phyloP scores from a whole-genome alignment of 2,888 invertebrate species.

The Lagria hirta region DNA sequence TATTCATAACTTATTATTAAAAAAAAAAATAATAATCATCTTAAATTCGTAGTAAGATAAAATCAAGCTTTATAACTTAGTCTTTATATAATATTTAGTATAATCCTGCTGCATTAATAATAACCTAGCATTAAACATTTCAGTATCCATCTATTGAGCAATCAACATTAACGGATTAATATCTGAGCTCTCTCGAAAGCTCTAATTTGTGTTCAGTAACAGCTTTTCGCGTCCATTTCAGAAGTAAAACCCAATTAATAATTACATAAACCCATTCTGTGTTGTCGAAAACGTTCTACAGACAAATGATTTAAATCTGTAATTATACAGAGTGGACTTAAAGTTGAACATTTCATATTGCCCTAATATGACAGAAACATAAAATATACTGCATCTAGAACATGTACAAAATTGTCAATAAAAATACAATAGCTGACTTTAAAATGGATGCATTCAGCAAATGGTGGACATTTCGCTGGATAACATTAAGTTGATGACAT shows the following conservation, averaged over 20 bases:
- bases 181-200: slow-evolving; percentile 34
- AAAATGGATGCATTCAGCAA: too few species aligned
- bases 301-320: too few species aligned
- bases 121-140: slow-evolving; percentile 42
- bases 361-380: too few species aligned
- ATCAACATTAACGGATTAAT: slow-evolving; percentile 42
- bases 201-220: slow-evolving; percentile 40
- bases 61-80: slow-evolving; percentile 21
- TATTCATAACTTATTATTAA: too few species aligned
- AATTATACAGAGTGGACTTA: too few species aligned
- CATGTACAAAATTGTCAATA: too few species aligned
- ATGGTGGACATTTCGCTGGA: too few species aligned
- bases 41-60: too few species aligned
- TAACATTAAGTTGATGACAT: too few species aligned
- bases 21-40: too few species aligned
- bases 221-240: slow-evolving; percentile 32
- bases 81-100: slow-evolving; percentile 38
- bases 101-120: slow-evolving; percentile 48
- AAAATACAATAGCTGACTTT: too few species aligned
- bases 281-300: slow-evolving; percentile 3
- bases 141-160: slow-evolving; percentile 36
- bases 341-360: slow-evolving; percentile 1
- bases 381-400: too few species aligned
- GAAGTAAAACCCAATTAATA: slow-evolving; percentile 20
- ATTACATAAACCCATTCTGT: slow-evolving; percentile 4